These are phyloP conservation scores for Lomographa bimaculata DNA, from an alignment of 2,888 invertebrate genomes.

Conservation along the genomic window DNA sequence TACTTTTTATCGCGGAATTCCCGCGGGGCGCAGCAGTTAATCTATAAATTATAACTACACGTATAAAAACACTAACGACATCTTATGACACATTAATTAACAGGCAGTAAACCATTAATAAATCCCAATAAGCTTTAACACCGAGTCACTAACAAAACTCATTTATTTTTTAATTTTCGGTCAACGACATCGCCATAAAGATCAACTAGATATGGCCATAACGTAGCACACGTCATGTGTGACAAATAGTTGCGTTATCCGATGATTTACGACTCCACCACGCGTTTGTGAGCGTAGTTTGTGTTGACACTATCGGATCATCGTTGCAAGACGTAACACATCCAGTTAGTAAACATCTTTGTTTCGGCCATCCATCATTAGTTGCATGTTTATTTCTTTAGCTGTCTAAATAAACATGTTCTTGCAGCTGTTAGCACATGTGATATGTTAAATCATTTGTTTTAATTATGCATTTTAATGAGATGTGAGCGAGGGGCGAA, in stretches of 20 bases:
- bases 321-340: conserved; percentile 6
- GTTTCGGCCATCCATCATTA: conserved; percentile 17
- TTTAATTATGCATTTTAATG: conserved; percentile 13
- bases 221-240: conserved; percentile 7
- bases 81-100: conserved; percentile 9
- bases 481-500: too few relatives aligned
- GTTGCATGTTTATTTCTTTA: conserved; percentile 8
- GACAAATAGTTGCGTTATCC: conserved; percentile 18
- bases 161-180: conserved; percentile 14
- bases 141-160: conserved; percentile 1
- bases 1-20: too few relatives aligned
- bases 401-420: conserved; percentile 16
- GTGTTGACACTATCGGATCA: conserved; percentile 18
- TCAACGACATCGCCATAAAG: conserved; percentile 15
- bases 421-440: conserved; percentile 11
- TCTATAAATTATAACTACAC: too few relatives aligned
- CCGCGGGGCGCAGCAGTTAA: too few relatives aligned
- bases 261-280: conserved; percentile 16
- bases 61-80: not conserved
- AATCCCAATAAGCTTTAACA: conserved; percentile 9
- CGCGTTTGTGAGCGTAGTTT: conserved; percentile 8
- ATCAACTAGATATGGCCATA: conserved; percentile 15
- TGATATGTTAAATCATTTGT: conserved; percentile 5
- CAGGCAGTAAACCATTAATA: conserved; percentile 7
- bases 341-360: conserved; percentile 17